phyloP scores from a whole-genome alignment of 2,113 vertebrate genomes.

The Cheirogaleus medius region DNA sequence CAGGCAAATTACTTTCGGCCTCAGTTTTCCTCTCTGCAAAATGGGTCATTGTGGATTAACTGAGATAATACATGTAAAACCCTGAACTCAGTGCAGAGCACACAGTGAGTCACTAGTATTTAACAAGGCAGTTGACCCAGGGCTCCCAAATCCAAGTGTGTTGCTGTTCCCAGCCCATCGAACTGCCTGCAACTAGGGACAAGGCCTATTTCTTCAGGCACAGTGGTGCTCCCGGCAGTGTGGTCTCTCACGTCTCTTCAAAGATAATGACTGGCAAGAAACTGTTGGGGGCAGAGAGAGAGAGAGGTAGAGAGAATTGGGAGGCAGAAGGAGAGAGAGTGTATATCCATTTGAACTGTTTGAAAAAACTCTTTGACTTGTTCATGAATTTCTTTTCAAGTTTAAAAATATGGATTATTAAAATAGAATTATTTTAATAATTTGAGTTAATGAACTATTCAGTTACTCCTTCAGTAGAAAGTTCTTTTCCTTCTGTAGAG shows the following conservation, averaged over 20 bases:
- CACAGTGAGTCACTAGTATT: background rate
- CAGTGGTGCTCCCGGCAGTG: background rate
- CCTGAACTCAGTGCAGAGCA: background rate
- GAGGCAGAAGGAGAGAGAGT: background rate
- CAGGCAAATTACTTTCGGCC: background rate
- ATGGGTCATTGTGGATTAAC: background rate
- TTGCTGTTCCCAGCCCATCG: background rate
- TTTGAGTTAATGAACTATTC: slow-evolving; percentile 33
- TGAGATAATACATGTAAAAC: background rate
- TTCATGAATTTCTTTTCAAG: background rate
- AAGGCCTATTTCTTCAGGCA: background rate
- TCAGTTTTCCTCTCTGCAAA: slow-evolving; percentile 17
- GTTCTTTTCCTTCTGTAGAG: background rate
- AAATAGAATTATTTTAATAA: slow-evolving; percentile 29
- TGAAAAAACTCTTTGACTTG: background rate
- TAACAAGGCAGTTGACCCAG: background rate
- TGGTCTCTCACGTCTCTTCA: background rate
- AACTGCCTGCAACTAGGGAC: background rate
- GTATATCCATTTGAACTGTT: background rate
- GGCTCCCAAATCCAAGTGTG: background rate
- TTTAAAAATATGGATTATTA: slow-evolving; percentile 24
- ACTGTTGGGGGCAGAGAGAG: background rate
- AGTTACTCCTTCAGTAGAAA: background rate
- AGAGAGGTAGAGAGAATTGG: background rate
- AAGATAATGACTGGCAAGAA: background rate